Evolutionary conservation across 2,797 vertebrate species (phyloP), one percentile per base, ranked within the genome.

Genomic region (Smutsia temminckii): DNA sequence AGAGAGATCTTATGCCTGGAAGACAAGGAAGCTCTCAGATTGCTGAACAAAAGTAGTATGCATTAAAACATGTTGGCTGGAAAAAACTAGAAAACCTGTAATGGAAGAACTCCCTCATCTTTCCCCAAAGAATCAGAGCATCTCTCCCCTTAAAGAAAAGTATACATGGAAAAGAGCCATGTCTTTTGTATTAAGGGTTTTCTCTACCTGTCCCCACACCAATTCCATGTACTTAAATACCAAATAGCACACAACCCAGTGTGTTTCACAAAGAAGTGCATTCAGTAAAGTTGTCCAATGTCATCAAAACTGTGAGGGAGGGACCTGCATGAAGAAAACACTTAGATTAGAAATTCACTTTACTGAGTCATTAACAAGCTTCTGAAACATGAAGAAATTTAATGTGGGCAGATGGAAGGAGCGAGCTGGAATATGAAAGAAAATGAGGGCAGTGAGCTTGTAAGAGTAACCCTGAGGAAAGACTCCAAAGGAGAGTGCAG

Each of bases 71-170:
- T 34, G 21, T 16, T 13, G 69, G 29, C 57, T 63, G 21, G 23
- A 74, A 79, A 66, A 42, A 89, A 29, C 16, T 10, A 59, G 20
- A 94, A 89, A 90, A 40, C 10, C 32, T 81, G 0, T 80, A 72
- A 86, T 74, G 49, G n/a, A 94, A 81, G 21, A 57, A 37, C 25
- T 34, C 12, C 13, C 16, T 68, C 37, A 12, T 46, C 46, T 46
- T 46, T 46, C 32, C 20, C 14, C 8, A 85, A 61, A 85, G 10
- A 74, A 68, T 34, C 55, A 68, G 27, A 46, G 53, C 27, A 89
- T 91, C 51, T 91, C n/a, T 66, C 94, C 7, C 20, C 40, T 37
- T 85, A 71, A 95, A 75, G 37, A 95, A 86, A 8, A 63, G 71
- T 78, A 63, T 40, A 40, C 40, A 40, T 34, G 37, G 18, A n/a